Evolutionary conservation across 2,888 invertebrate genomes (phyloP), one percentile per base, ranked within the genome.

Genomic region (Hipparchia semele): DNA sequence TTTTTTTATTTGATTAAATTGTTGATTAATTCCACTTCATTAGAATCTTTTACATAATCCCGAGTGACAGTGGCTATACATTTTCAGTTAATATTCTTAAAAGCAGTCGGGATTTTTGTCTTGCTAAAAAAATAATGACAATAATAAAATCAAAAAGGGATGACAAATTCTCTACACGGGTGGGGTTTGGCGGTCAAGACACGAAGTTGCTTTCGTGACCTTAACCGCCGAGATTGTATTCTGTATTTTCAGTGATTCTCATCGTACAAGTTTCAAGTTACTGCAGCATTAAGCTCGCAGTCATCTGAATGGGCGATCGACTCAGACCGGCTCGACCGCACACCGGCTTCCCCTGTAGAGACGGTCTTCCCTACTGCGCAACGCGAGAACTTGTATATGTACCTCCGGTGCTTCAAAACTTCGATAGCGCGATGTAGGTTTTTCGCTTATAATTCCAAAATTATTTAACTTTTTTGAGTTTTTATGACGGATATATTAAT

Each of bases 311-410:
- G 65, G 23, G 53, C 65, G 39, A 53, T 33, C 65, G 65, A 53
- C 12, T 33, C 10, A 0, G 54, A 10, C 65, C 65, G 65, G 65
- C 54, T 39, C 65, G 65, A 53, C 54, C 39, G 53, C 65, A 23
- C 33, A 46, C 65, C 65, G 65, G 65, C 65, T 66, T 39, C 5
- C 65, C 54, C 7, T 53, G 65, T 66, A 66, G 65, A 53, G 65
- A 66, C 65, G 65, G 65, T 39, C 65, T 12, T 66, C 65, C 65
- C 65, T 1, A 65, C 0, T 33, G 53, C 33, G 53, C 53, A 33
- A 66, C 65, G 51, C 65, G 65, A 39, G 33, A 53, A 6, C 53
- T 12, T 33, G 6, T 39, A 39, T 54, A 33, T 66, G 54, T 66
- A 66, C 33, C 39, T 2, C 54, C 6, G 9, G 33, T 4, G 33